Conservation (phyloP, 1,140 invertebrate genomes). For the Potamilus streckersoni region DNA sequence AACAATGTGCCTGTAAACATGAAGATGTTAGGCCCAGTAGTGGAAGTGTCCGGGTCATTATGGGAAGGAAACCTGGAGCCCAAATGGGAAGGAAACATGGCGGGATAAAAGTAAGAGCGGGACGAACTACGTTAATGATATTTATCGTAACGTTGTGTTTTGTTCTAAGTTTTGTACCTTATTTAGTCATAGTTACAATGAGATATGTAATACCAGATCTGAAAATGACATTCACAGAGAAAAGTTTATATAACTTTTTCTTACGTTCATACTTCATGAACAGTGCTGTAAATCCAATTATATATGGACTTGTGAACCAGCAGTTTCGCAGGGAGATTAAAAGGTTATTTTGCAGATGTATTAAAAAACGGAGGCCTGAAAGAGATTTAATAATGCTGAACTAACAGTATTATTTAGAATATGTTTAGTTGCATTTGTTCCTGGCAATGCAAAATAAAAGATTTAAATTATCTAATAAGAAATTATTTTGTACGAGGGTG, state of each 20-base stretch:
- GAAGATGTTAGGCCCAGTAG: slow-evolving; percentile 2
- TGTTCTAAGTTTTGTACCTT: slow-evolving; percentile 29
- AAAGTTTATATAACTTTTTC: slow-evolving; percentile 28
- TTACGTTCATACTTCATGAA: slow-evolving; percentile 43
- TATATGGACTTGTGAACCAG: slow-evolving; percentile 38
- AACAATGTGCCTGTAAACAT: not conserved
- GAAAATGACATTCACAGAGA: slow-evolving; percentile 12
- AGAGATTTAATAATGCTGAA: no score
- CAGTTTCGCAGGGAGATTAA: slow-evolving; percentile 34
- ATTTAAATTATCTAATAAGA: no score
- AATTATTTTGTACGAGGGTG: no score
- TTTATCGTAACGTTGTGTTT: slow-evolving; percentile 28
- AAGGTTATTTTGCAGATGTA: slow-evolving; percentile 1
- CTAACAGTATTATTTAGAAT: no score
- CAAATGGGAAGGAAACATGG: slow-evolving; percentile 19
- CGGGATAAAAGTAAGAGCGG: slow-evolving; percentile 20
- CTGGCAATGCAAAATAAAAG: no score
- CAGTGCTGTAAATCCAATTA: slow-evolving; percentile 40
- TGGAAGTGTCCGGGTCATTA: slow-evolving; percentile 11
- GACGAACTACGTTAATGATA: slow-evolving; percentile 29
- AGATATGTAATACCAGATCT: slow-evolving; percentile 14
- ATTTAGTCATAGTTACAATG: slow-evolving; percentile 20
- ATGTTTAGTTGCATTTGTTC: no score
- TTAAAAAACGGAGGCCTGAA: no score
- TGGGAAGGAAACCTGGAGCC: slow-evolving; percentile 14